Conservation (phyloP, 2,113 vertebrate species). For the Perca schrenkii region DNA sequence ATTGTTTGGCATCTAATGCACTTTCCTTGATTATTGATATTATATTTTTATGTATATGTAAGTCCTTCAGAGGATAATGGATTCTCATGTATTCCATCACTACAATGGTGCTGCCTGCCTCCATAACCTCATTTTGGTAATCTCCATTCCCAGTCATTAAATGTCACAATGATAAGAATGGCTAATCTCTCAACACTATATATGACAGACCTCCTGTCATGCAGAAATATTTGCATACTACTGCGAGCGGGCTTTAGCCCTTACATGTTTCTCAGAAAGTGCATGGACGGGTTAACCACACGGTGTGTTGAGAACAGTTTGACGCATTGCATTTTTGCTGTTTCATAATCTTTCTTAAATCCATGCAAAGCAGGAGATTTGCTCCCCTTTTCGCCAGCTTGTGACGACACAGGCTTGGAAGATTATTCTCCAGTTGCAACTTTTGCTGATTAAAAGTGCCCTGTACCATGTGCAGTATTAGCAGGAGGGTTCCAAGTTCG, state of each 20-base stretch:
- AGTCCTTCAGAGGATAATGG: background rate
- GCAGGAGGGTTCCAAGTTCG: slow-evolving; percentile 54
- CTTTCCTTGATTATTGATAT: too few species aligned
- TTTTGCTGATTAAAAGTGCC: slow-evolving; percentile 79
- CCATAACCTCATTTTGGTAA: background rate
- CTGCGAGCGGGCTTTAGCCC: slow-evolving; percentile 3
- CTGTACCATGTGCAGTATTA: slow-evolving; percentile 62
- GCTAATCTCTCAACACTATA: background rate
- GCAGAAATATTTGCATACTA: slow-evolving; percentile 49
- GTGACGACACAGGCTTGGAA: slow-evolving; percentile 70
- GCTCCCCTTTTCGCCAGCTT: slow-evolving; percentile 63
- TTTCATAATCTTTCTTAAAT: slow-evolving; percentile 79
- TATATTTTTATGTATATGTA: background rate
- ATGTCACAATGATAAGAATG: slow-evolving; percentile 22
- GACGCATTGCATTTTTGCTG: slow-evolving; percentile 61
- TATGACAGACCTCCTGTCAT: slow-evolving; percentile 14
- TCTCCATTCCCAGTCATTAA: slow-evolving; percentile 2
- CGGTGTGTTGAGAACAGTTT: slow-evolving; percentile 55
- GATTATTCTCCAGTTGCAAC: slow-evolving; percentile 75
- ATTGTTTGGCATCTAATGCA: background rate
- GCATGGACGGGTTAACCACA: slow-evolving; percentile 60
- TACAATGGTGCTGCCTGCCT: slow-evolving; percentile 1
- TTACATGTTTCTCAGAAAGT: slow-evolving; percentile 5
- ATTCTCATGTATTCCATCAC: background rate
- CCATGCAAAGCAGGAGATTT: slow-evolving; percentile 75